Conservation (phyloP, 1,140 invertebrate species). For the Luehdorfia chinensis region DNA sequence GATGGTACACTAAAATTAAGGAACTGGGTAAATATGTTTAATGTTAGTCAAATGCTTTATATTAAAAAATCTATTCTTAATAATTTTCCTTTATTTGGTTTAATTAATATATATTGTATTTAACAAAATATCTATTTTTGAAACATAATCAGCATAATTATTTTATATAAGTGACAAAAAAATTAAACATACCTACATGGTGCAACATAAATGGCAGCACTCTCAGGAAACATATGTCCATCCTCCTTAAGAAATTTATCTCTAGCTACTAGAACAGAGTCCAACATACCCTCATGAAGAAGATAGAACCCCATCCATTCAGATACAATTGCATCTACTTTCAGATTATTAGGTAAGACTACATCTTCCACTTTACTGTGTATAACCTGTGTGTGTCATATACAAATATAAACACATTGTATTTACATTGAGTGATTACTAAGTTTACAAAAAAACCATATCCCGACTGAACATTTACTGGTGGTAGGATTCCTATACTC, state of each 20-base stretch:
- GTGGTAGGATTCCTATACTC: no score
- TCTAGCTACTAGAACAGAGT: conserved; percentile 92
- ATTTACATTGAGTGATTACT: no score
- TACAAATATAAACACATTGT: conserved; percentile 18
- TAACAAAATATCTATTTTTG: no score
- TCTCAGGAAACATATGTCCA: conserved; percentile 83
- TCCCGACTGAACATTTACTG: no score
- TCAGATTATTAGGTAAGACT: conserved; percentile 86
- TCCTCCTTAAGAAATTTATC: conserved; percentile 92
- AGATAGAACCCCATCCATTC: conserved; percentile 99
- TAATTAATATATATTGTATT: no score
- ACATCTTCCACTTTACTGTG: conserved; percentile 86
- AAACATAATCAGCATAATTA: no score
- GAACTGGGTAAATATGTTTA: no score
- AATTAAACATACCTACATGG: conserved; percentile 80
- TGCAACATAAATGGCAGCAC: conserved; percentile 79
- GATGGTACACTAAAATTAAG: conserved; percentile 79
- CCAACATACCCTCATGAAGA: conserved; percentile 98
- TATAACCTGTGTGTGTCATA: conserved; percentile 80
- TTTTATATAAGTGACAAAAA: no score
- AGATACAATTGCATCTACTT: conserved; percentile 97
- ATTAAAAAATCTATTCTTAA: no score
- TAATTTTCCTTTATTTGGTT: no score
- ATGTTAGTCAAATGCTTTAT: no score
- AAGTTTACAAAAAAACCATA: no score